Evolutionary conservation across 2,797 vertebrate species (phyloP), one percentile per base, ranked within the genome.

Genomic region (Ataeniobius toweri): DNA sequence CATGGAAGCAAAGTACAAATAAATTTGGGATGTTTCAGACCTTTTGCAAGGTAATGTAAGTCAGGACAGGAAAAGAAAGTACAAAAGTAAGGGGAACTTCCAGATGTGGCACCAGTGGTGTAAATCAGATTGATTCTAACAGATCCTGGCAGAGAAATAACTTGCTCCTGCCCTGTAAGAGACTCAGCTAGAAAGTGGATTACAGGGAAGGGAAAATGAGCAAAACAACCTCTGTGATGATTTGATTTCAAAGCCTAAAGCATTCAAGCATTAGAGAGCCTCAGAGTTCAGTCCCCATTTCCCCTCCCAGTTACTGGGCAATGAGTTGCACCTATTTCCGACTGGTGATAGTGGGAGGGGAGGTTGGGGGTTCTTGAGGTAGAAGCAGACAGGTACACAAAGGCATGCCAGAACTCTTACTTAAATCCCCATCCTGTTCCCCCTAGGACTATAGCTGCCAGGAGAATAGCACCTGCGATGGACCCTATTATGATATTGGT

Each of bases 341-440:
- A 69, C 73, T 65, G 20, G 87, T 80, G 90, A 78, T 81, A 79
- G 89, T 67, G 86, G 80, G 80, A 80, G 69, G 79, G 78, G 78
- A 20, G 69, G 53, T 59, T 36, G 44, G 78, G 79, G 82, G 76
- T 85, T 85, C 86, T 85, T 83, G 56, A 78, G 83, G 90, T 90
- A 89, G 87, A 93, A 94, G 94, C 94, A 93, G 87, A 94, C 92
- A 93, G 92, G 90, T 93, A 94, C 86, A 95, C 86, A 94, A 89
- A 94, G 89, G 93, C 92, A 94, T 93, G 95, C 95, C 86, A 88
- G 91, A 94, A 89, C 90, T 94, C 97, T 99, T 98, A 99, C 98
- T 99, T 98, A 96, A 99, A 98, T 96, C 98, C 98, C 98, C 98
- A 99, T 95, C 98, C 98, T 85, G 98, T 99, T 89, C 98, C 98